phyloP scores from a whole-genome alignment of 1,140 invertebrate genomes.

The Diuraphis noxia region DNA sequence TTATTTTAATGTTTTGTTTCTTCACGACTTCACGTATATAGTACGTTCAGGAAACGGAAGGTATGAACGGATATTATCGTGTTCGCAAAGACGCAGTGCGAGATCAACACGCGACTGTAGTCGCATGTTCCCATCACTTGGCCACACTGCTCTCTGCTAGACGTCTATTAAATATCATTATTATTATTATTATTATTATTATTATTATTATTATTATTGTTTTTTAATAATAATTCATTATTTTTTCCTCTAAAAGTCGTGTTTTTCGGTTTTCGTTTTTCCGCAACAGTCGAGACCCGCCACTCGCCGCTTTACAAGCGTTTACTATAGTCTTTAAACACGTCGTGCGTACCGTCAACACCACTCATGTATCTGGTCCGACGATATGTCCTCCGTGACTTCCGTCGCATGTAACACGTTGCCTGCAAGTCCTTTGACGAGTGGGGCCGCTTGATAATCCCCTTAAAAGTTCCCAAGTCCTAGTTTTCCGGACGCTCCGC shows the following conservation, averaged over 20 bases:
- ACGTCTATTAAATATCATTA: constrained; percentile 24
- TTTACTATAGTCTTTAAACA: background rate
- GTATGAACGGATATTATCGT: background rate
- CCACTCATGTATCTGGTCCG: background rate
- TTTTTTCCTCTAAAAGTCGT: background rate
- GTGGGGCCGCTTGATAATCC: background rate
- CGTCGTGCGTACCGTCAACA: background rate
- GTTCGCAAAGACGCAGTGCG: background rate
- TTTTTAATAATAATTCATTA: background rate
- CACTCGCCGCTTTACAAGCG: background rate
- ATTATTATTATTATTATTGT: constrained; percentile 5
- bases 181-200: constrained; percentile 18
- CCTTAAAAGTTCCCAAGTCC: background rate
- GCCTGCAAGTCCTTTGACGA: background rate
- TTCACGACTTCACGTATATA: too few species aligned
- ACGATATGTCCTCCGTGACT: background rate
- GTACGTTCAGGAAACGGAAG: background rate
- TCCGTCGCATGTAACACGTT: background rate
- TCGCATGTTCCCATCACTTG: background rate
- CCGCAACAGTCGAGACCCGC: background rate
- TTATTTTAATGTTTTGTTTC: constrained; percentile 16
- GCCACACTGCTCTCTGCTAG: background rate
- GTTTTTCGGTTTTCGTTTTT: background rate
- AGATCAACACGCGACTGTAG: background rate
- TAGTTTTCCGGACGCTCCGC: background rate